Evolutionary conservation across 1,140 invertebrate species (phyloP), one percentile per base, ranked within the genome.

Genomic region (Ceratina japonica): DNA sequence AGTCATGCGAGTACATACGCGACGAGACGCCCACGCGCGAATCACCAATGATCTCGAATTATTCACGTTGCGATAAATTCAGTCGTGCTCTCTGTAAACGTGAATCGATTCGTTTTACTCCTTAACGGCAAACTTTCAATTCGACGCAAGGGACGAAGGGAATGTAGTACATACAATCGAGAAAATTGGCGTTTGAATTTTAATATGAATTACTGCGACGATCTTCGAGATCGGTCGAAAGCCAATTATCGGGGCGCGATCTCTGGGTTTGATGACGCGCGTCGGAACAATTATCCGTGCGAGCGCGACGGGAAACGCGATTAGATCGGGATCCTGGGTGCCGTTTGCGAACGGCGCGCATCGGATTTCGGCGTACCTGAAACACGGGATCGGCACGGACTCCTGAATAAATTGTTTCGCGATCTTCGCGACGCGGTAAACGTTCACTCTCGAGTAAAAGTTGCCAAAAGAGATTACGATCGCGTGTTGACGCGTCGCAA

Each of bases 231-330:
- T 79, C 22, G 79, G 22, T 51, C 27, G 44, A 22, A 51, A 24
- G 61, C n/a, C 5, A 31, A 20, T 8, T 76, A 73, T 24, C 56
- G 61, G n/a, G 65, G 77, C 37, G 22, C 74, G 20, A 74, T 5
- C 54, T 56, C 54, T 10, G 22, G 44, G 56, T 37, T 79, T 16
- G 52, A 82, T 22, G 54, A 18, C 7, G 15, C 20, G 37, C 22
- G 27, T 3, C 3, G 24, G 70, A 1, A 64, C 63, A 18, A 51
- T 72, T 15, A 44, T 74, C 15, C 65, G 78, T 73, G 59, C 78
- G 3, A 51, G 24, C 10, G 16, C 20, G 4, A 75, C 59, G 8
- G 56, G 0, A 4, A 15, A 69, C 13, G 58, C 31, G 44, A 75
- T 74, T 56, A 69, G 16, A 8, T 3, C 54, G 22, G 63, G n/a